Percentiles rank a stretch among this genome's conserved stretches.
Evolutionary conservation across 2,888 invertebrate species (phyloP).

Genomic region (Hyposoter didymator): DNA sequence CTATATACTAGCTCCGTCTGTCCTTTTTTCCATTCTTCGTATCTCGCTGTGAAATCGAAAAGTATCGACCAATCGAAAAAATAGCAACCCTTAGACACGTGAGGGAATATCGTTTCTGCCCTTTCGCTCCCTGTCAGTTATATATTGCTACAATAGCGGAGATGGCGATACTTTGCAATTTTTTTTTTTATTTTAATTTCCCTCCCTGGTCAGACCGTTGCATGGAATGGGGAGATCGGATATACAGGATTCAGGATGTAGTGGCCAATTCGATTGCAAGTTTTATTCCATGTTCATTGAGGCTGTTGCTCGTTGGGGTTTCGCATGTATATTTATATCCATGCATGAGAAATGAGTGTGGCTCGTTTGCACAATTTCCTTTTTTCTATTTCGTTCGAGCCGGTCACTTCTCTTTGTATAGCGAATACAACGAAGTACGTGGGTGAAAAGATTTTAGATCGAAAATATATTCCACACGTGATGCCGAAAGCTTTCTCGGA

Average conservation of each 20-base stretch:
- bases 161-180: not conserved
- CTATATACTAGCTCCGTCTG: not conserved
- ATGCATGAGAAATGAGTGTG: slow-evolving; percentile 3
- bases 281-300: slow-evolving; percentile 40
- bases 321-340: slow-evolving; percentile 21
- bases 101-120: not conserved
- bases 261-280: slow-evolving; percentile 47
- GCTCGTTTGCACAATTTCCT: not conserved
- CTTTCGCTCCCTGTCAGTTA: slow-evolving; percentile 7
- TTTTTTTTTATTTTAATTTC: not conserved
- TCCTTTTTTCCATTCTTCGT: not conserved
- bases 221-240: not conserved
- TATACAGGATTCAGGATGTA: not conserved
- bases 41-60: not conserved
- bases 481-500: not conserved
- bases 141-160: not conserved
- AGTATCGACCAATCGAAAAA: not conserved
- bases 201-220: not conserved
- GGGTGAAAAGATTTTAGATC: not conserved
- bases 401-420: not conserved
- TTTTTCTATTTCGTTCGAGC: not conserved
- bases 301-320: slow-evolving; percentile 5
- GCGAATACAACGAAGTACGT: not conserved
- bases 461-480: slow-evolving; percentile 1
- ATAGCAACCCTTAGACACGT: slow-evolving; percentile 4